These are phyloP conservation scores for Conus canariensis DNA, from an alignment of 2,888 invertebrate genomes.

Conservation along the genomic window DNA sequence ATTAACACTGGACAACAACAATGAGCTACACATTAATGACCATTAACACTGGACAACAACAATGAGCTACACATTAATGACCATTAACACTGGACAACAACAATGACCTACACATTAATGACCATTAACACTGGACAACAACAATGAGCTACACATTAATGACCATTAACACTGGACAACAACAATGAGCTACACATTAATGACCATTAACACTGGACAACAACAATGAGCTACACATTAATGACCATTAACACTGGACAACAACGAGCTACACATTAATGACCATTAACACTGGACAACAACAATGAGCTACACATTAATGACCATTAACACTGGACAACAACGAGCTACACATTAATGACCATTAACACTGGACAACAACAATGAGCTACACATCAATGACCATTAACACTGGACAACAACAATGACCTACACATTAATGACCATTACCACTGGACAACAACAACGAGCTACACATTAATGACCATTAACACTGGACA, in stretches of 20 bases:
- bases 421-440: background rate
- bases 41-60: background rate
- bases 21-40: background rate
- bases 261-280: background rate
- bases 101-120: background rate
- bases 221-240: background rate
- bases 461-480: background rate
- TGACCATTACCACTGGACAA: background rate
- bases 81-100: background rate
- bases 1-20: constrained; percentile 1
- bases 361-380: background rate
- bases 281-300: background rate
- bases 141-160: background rate
- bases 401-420: background rate
- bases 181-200: background rate
- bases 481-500: background rate
- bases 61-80: background rate
- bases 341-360: background rate
- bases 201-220: background rate
- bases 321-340: background rate
- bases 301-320: background rate
- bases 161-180: no score
- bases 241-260: background rate
- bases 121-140: no score
- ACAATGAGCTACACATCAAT: background rate